A percentile compares a stretch with the other conserved stretches of the same genome.
phyloP scores from a whole-genome alignment of 2,888 invertebrate genomes.

The Protonemura montana region DNA sequence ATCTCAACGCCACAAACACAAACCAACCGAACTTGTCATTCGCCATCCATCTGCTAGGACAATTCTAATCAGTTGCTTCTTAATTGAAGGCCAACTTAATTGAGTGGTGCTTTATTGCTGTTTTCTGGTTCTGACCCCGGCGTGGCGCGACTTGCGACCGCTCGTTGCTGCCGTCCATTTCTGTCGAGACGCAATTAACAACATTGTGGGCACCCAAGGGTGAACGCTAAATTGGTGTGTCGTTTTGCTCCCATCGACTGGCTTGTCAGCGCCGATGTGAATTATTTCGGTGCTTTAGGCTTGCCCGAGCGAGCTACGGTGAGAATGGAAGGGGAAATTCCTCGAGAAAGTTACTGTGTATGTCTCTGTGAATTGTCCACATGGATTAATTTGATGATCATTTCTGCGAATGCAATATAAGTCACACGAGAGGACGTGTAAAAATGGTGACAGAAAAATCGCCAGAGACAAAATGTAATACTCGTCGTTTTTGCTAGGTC shows the following conservation, averaged over 20 bases:
- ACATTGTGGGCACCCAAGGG: background rate
- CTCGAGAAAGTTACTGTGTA: background rate
- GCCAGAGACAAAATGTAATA: too few relatives aligned
- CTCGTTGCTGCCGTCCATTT: background rate
- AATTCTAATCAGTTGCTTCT: constrained; percentile 25
- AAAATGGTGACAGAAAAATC: too few relatives aligned
- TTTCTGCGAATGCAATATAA: background rate
- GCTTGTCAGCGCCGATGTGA: background rate
- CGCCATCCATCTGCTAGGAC: constrained; percentile 4
- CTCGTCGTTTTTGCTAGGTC: too few relatives aligned
- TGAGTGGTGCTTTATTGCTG: constrained; percentile 1
- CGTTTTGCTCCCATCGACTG: background rate
- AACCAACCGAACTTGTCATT: background rate
- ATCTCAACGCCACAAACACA: background rate
- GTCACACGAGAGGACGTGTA: too few relatives aligned
- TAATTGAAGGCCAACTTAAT: constrained; percentile 29
- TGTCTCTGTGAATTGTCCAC: background rate
- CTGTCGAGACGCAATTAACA: background rate
- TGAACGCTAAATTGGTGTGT: background rate
- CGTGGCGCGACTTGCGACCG: background rate
- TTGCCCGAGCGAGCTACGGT: too few relatives aligned
- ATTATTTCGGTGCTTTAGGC: too few relatives aligned
- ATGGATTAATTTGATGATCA: background rate
- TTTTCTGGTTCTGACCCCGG: background rate
- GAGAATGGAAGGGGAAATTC: too few relatives aligned